Base-by-base conservation (phyloP, 2,113 vertebrate species). In the Brachyhypopomus gauderio region DNA sequence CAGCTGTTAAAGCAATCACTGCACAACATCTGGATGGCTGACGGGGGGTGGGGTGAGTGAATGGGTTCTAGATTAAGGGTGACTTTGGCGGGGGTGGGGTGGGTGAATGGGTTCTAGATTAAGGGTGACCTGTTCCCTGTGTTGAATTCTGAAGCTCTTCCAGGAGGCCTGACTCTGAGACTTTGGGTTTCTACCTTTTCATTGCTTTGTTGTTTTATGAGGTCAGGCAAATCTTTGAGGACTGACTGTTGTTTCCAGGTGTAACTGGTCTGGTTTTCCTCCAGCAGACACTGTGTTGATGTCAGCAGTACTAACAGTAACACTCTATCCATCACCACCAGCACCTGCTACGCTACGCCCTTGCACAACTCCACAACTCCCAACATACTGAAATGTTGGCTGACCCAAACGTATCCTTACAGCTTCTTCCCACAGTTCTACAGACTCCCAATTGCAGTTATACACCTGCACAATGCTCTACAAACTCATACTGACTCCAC, bases 11-110 rank as follows among this genome's bases (percentile, higher is more conserved):
- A 88, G 19, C n/a, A 79, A 87, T 88, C 84, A 72, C 55, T 5
- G 75, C 41, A n/a, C 67, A 84, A 87, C 90, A 92, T 91, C 87
- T 91, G 91, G 90, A 41, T 66, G 72, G 79, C 30, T 30, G 30
- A 3, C 30, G 30, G 30, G 30, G 30, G 30, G 30, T 30, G 30
- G 30, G 30, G 30, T 30, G 30, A 3, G 30, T 30, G 1, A 1
- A 30, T 30, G 30, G 30, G 30, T 30, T 30, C 30, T 30, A 30
- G n/a, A n/a, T n/a, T n/a, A n/a, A n/a, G 30, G 30, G 30, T 30
- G 30, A 30, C 30, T 30, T 30, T 3, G 3, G 30, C 30, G 30
- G 30, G 30, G 30, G 30, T 30, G 30, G 30, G 30, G 30, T 30
- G 30, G 30, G 30, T 30, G 1, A 1, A 30, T 30, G 30, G 30